Conservation (phyloP, 2,797 vertebrate species). For the Notolepis coatsorum region DNA sequence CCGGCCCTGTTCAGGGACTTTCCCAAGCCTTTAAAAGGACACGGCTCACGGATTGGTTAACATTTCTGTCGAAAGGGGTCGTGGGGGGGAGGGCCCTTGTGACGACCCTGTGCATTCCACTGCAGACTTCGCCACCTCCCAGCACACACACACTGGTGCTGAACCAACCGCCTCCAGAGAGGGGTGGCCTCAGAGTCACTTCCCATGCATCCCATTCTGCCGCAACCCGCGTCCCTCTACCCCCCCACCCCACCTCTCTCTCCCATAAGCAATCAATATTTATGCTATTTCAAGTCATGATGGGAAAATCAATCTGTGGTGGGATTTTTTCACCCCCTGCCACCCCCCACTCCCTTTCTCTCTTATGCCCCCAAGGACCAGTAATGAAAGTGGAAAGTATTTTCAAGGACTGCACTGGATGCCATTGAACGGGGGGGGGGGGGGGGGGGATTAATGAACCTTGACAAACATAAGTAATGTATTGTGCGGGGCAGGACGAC, state of each 20-base stretch:
- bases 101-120: too few relatives aligned
- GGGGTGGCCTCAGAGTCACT: conserved; percentile 15
- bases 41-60: too few relatives aligned
- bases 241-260: conserved; percentile 7
- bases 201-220: conserved; percentile 24
- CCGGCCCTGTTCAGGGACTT: too few relatives aligned
- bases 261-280: conserved; percentile 77
- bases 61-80: too few relatives aligned
- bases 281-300: conserved; percentile 76
- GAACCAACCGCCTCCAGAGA: conserved; percentile 10
- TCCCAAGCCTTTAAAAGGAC: too few relatives aligned
- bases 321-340: conserved; percentile 33
- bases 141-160: not conserved
- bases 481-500: conserved; percentile 47
- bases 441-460: conserved; percentile 74
- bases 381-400: conserved; percentile 70
- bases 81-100: too few relatives aligned
- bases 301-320: conserved; percentile 78
- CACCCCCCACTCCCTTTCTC: conserved; percentile 23
- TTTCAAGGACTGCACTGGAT: conserved; percentile 66
- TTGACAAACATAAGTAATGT: conserved; percentile 59
- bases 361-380: conserved; percentile 57
- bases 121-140: too few relatives aligned
- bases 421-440: conserved; percentile 61
- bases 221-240: conserved; percentile 44